phyloP scores from a whole-genome alignment of 2,797 vertebrate genomes.

The Loris lydekkerianus region DNA sequence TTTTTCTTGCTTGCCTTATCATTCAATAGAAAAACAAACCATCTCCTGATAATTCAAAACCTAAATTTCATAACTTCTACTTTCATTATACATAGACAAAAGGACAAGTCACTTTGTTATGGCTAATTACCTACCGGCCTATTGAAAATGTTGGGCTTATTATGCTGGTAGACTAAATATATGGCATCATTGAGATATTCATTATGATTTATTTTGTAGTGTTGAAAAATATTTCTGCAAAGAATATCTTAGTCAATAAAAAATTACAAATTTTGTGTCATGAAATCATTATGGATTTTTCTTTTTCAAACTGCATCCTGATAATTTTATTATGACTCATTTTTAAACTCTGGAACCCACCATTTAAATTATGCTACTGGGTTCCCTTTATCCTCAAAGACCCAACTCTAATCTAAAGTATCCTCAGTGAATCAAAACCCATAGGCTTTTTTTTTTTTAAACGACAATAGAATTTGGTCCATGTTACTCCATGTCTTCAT shows the following conservation, averaged over 20 bases:
- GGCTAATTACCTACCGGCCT: conserved; percentile 34
- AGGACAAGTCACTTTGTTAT: conserved; percentile 15
- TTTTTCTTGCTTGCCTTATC: not conserved
- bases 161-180: not conserved
- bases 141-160: not conserved
- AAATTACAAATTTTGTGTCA: not conserved
- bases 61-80: not conserved
- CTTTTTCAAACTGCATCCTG: not conserved
- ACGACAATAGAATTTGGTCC: not conserved
- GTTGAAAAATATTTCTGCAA: not conserved
- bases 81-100: not conserved
- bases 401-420: not conserved
- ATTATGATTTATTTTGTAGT: not conserved
- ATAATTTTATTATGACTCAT: conserved; percentile 7
- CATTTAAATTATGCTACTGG: not conserved
- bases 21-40: not conserved
- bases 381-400: not conserved
- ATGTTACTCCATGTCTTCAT: not conserved
- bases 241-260: conserved; percentile 14
- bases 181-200: not conserved
- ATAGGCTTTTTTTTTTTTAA: not conserved
- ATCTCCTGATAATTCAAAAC: conserved; percentile 1
- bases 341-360: not conserved
- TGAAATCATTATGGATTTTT: not conserved
- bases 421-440: conserved; percentile 21